Percentiles rank a stretch among this genome's conserved stretches.
Conservation (phyloP, 2,888 invertebrate species). For the Dinocampus coccinellae region DNA sequence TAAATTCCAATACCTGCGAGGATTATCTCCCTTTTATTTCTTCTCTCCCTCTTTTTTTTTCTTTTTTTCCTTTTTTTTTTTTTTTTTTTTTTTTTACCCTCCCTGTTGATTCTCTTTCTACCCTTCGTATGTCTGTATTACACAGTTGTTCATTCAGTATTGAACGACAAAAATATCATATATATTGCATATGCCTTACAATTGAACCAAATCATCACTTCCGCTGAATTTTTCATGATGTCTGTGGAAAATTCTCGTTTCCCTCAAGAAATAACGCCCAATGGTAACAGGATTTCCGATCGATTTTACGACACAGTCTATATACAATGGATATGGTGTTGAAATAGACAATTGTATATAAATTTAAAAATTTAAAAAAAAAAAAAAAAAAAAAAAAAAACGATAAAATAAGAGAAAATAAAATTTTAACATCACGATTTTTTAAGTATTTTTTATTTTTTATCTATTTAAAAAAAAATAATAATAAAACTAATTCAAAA, state of each 20-base stretch:
- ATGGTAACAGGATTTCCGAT: not conserved
- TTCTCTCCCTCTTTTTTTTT: not conserved
- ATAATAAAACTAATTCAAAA: not conserved
- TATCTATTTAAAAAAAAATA: not conserved
- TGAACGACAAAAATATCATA: not conserved
- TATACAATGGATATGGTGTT: not conserved
- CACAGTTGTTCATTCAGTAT: not conserved
- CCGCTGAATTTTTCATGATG: constrained; percentile 13
- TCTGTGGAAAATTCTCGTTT: not conserved
- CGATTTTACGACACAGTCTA: not conserved
- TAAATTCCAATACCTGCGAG: constrained; percentile 16
- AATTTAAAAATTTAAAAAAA: no score
- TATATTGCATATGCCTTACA: not conserved
- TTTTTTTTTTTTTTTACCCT: no score
- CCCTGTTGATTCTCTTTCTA: no score
- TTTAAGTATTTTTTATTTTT: not conserved
- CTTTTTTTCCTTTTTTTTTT: no score
- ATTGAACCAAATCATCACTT: constrained; percentile 30
- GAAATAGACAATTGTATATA: not conserved
- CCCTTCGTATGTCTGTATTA: no score
- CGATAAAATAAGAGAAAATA: not conserved
- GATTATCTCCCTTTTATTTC: constrained; percentile 23
- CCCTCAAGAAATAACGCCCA: not conserved
- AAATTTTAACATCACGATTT: not conserved
- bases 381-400: no score